A percentile compares a stretch with the other conserved stretches of the same genome.
Conservation (phyloP, 2,113 vertebrate genomes). For the Pedetes capensis region DNA sequence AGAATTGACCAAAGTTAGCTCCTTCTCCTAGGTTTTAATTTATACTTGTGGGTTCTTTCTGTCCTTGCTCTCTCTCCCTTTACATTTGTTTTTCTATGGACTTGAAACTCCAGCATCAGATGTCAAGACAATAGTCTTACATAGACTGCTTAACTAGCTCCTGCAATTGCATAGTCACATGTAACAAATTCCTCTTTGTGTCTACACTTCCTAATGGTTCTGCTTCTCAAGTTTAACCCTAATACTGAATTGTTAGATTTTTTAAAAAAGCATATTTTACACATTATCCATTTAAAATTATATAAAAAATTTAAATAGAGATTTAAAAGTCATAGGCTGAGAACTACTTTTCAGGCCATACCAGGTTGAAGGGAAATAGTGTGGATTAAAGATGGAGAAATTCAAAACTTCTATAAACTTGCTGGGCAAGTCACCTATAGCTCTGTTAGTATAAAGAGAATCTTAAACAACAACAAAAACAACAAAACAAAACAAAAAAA, state of each 20-base stretch:
- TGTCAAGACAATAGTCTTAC: neutral
- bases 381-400: neutral
- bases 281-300: constrained; percentile 16
- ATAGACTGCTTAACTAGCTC: neutral
- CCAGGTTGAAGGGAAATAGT: neutral
- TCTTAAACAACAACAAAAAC: too few species aligned
- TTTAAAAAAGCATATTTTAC: neutral
- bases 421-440: neutral
- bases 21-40: too few species aligned
- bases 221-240: neutral
- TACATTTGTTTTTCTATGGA: neutral
- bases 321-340: neutral
- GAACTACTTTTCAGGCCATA: neutral
- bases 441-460: neutral
- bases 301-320: neutral
- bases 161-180: neutral
- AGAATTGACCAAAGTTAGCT: too few species aligned
- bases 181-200: neutral
- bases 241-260: neutral
- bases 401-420: neutral
- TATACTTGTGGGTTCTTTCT: neutral
- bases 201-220: neutral
- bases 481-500: too few species aligned
- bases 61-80: neutral
- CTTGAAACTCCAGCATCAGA: neutral